A percentile compares a stretch with the other conserved stretches of the same genome.
phyloP scores from a whole-genome alignment of 2,113 vertebrate genomes.

The Chlamydotis undulata region DNA sequence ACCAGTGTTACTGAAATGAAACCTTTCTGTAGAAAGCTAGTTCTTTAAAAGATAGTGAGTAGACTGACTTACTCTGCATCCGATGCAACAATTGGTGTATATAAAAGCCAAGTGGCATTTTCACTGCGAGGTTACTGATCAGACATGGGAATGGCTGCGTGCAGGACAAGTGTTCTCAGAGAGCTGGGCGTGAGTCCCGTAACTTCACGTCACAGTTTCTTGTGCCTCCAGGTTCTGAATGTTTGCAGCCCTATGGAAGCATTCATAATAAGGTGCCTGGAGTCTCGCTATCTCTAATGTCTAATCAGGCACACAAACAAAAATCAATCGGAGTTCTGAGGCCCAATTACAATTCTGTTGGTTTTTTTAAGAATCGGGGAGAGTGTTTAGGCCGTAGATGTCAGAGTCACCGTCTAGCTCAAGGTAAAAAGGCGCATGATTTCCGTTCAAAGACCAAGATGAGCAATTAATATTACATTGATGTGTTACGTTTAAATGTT shows the following conservation, averaged over 20 bases:
- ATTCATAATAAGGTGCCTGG: neutral
- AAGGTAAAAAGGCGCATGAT: neutral
- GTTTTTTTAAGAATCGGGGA: neutral
- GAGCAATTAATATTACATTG: neutral
- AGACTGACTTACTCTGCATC: neutral
- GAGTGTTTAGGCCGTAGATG: neutral
- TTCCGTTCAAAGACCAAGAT: neutral
- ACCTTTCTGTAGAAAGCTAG: neutral
- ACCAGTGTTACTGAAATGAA: neutral
- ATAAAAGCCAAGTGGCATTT: neutral
- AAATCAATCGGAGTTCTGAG: neutral
- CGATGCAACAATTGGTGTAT: neutral
- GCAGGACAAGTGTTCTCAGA: neutral
- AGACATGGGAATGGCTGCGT: rapidly evolving
- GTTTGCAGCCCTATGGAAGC: neutral
- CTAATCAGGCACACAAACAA: neutral
- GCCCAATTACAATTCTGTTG: neutral
- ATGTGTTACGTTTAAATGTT: neutral
- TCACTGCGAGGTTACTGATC: neutral
- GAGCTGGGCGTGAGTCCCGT: rapidly evolving
- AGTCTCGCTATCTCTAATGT: neutral
- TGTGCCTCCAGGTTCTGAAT: neutral
- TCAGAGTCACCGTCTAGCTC: neutral
- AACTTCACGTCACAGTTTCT: neutral
- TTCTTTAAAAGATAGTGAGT: neutral